These are phyloP conservation scores for Camponotus pennsylvanicus DNA, from an alignment of 1,140 invertebrate species.

Conservation along the genomic window DNA sequence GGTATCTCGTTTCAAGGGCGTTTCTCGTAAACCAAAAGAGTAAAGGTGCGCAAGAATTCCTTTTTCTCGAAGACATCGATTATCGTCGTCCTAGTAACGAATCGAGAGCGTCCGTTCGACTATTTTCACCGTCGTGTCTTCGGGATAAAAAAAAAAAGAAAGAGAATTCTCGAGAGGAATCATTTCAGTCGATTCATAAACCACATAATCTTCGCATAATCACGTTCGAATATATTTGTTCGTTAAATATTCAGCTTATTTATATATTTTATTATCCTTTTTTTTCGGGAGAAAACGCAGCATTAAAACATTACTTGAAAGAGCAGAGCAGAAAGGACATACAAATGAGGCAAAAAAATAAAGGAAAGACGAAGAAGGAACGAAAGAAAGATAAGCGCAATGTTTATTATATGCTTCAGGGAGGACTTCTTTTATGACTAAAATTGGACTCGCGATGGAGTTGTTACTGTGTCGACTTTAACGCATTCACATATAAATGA, in stretches of 20 bases:
- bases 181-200: slow-evolving; percentile 46
- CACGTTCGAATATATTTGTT: slow-evolving; percentile 62
- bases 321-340: not conserved
- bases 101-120: slow-evolving; percentile 51
- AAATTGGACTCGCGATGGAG: slow-evolving; percentile 51
- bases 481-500: slow-evolving; percentile 57
- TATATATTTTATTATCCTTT: slow-evolving; percentile 13
- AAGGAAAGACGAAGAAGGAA: not conserved
- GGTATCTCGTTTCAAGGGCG: slow-evolving; percentile 37
- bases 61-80: slow-evolving; percentile 64
- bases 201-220: slow-evolving; percentile 25
- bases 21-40: slow-evolving; percentile 37
- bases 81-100: slow-evolving; percentile 66
- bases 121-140: slow-evolving; percentile 27
- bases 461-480: slow-evolving; percentile 47
- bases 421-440: slow-evolving; percentile 42
- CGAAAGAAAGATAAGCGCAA: slow-evolving; percentile 38
- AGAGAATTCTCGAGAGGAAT: slow-evolving; percentile 38
- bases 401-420: slow-evolving; percentile 55
- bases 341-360: not conserved
- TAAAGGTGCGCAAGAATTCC: slow-evolving; percentile 53
- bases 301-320: slow-evolving; percentile 47
- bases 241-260: slow-evolving; percentile 71
- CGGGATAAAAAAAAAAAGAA: not conserved
- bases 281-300: not conserved